A percentile compares a stretch with the other conserved stretches of the same genome.
Evolutionary conservation across 2,113 vertebrate genomes (phyloP).

Genomic region (Muscicapa adusta): DNA sequence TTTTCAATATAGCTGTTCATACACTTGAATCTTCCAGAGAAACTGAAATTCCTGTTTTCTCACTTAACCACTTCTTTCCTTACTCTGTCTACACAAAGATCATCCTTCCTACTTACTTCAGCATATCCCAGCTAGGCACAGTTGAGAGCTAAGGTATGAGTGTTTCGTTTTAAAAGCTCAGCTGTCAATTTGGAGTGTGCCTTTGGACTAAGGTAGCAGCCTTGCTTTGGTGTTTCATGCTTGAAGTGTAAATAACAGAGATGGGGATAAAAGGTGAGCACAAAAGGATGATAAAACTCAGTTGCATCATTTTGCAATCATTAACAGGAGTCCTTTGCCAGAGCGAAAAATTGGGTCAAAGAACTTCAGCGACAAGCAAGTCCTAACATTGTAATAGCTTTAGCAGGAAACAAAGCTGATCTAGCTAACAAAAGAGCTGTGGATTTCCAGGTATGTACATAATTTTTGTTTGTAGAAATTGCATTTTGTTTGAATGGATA

Average conservation of each 20-base stretch:
- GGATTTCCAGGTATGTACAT: conserved; percentile 91
- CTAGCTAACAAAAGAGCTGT: conserved; percentile 95
- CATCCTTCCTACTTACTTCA: not conserved
- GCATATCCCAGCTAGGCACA: not conserved
- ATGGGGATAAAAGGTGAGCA: not conserved
- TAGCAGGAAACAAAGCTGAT: conserved; percentile 98
- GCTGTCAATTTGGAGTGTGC: not conserved
- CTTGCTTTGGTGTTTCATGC: not conserved
- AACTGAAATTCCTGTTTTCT: not conserved
- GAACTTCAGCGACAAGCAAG: conserved; percentile 99
- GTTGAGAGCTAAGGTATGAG: not conserved
- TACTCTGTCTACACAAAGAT: not conserved
- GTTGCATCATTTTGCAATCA: conserved; percentile 52
- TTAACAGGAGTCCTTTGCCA: conserved; percentile 95
- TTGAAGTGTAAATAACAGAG: conserved; percentile 17
- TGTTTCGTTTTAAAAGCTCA: not conserved
- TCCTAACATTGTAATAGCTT: conserved; percentile 98
- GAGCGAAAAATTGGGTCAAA: conserved; percentile 99
- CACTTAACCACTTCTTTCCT: not conserved
- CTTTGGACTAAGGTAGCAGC: not conserved
- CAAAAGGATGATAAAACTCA: conserved; percentile 32
- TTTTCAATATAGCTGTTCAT: not conserved
- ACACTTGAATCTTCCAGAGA: not conserved
- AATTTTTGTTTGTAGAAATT: not conserved
- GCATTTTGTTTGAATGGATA: not conserved